Evolutionary conservation across 2,113 vertebrate species (phyloP).

Genomic region (Copsychus sechellarum): DNA sequence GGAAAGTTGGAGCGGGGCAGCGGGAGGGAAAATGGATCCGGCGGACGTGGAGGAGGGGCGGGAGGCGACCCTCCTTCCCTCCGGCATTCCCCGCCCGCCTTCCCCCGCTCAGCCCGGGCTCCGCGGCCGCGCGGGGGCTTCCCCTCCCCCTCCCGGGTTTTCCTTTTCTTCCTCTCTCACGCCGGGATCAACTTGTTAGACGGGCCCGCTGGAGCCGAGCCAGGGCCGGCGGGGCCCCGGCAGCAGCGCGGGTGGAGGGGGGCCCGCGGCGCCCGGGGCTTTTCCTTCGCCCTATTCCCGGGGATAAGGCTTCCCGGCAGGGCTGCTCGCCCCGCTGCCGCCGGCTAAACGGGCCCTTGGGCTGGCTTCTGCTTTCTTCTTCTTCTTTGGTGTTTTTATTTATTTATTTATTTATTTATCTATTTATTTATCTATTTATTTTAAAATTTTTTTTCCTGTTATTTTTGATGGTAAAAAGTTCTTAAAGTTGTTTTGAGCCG

Average conservation of each 20-base stretch:
- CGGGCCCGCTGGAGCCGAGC: background rate
- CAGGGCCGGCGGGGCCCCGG: background rate
- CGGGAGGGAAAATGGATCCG: background rate
- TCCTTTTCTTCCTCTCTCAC: background rate
- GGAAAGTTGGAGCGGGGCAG: background rate
- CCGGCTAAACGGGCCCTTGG: background rate
- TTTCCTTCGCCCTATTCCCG: background rate
- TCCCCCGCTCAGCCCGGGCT: background rate
- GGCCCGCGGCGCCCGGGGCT: background rate
- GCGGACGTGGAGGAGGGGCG: background rate
- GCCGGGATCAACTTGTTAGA: conserved; percentile 2
- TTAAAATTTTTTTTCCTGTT: background rate
- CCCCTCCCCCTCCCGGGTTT: background rate
- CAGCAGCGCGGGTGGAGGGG: background rate
- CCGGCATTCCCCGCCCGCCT: background rate
- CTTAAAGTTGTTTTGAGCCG: background rate
- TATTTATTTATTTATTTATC: too few relatives aligned
- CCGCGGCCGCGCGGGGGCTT: background rate
- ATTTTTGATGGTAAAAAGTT: background rate
- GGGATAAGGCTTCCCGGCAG: background rate
- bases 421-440: too few relatives aligned
- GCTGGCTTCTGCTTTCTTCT: too few relatives aligned
- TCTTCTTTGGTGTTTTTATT: too few relatives aligned
- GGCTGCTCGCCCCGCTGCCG: background rate
- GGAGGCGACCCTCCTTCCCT: background rate